A percentile compares a stretch with the other conserved stretches of the same genome.
These are phyloP conservation scores for Acronicta psi DNA, from an alignment of 2,888 invertebrate species.

Conservation along the genomic window DNA sequence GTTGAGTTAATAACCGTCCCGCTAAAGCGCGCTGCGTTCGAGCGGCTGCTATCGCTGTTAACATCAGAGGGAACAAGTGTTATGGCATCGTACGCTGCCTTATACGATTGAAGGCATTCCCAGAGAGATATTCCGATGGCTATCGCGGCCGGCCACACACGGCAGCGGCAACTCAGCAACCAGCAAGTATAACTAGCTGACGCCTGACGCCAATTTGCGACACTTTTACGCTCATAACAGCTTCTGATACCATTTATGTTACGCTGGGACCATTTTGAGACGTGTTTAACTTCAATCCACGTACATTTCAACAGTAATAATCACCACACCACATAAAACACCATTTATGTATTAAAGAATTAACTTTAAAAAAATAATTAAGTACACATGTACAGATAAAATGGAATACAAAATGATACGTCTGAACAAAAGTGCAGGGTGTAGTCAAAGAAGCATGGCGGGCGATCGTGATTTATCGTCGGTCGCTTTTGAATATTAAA, in stretches of 20 bases:
- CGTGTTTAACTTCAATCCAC: slow-evolving; percentile 65
- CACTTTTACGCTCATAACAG: slow-evolving; percentile 79
- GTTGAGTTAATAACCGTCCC: slow-evolving; percentile 72
- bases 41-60: slow-evolving; percentile 72
- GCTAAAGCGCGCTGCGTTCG: slow-evolving; percentile 69
- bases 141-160: slow-evolving; percentile 80
- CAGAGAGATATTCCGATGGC: slow-evolving; percentile 76
- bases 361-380: slow-evolving; percentile 58
- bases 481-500: slow-evolving; percentile 89
- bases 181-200: slow-evolving; percentile 74
- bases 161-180: slow-evolving; percentile 66
- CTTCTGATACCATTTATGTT: slow-evolving; percentile 72
- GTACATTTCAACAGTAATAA: slow-evolving; percentile 57
- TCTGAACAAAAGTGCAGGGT: slow-evolving; percentile 84
- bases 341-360: slow-evolving; percentile 57
- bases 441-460: slow-evolving; percentile 85
- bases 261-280: slow-evolving; percentile 63
- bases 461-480: slow-evolving; percentile 87
- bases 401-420: slow-evolving; percentile 71
- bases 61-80: slow-evolving; percentile 83
- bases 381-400: slow-evolving; percentile 55
- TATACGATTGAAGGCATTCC: slow-evolving; percentile 80
- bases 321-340: slow-evolving; percentile 55
- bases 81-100: slow-evolving; percentile 80
- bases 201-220: slow-evolving; percentile 78